Evolutionary conservation across 1,140 invertebrate species (phyloP), one percentile per base, ranked within the genome.

Genomic region (Rhynchophorus ferrugineus): DNA sequence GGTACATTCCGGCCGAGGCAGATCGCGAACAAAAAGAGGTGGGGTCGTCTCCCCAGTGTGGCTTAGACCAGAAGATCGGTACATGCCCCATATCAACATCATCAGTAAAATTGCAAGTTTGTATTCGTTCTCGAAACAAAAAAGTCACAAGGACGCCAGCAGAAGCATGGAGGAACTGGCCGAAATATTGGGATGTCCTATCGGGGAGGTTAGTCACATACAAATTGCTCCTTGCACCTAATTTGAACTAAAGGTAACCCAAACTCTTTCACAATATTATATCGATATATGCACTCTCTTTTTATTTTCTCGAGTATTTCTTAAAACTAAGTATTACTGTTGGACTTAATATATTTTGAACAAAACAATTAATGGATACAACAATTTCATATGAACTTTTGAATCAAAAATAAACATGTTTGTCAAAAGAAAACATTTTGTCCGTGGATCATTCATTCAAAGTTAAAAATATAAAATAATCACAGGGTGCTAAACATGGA

Each of bases 61-160:
- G 18, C 68, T 85, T 19, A 71, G 76, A n/a, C 71, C 75, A 1
- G 81, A 81, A 34, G 81, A 89, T 61, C 75, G 87, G 3, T 80
- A 80, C 38, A 89, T 91, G 85, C 88, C 88, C 0, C 87, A 87
- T 61, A 90, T 91, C 24, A 89, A 92, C 63, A 81, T 91, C 1
- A 91, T 91, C 56, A 89, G 87, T 61, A 89, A 89, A 69, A 80
- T 85, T 17, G 87, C 85, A 0, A 76, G 79, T 3, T 66, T 91
- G 11, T 69, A 66, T 43, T 54, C 61, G 5, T 63, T 59, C 43
- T 62, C 55, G 43, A 56, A 51, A 45, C 52, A 69, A 14, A 63
- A 69, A 52, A 70, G 66, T 0, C n/a, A 62, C 45, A 8, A 60
- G 59, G 46, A 20, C 68, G 73, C 52, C 61, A 68, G 8, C 57